Evolutionary conservation across 2,888 invertebrate genomes (phyloP).

Genomic region (Rotaria magnacalcarata): DNA sequence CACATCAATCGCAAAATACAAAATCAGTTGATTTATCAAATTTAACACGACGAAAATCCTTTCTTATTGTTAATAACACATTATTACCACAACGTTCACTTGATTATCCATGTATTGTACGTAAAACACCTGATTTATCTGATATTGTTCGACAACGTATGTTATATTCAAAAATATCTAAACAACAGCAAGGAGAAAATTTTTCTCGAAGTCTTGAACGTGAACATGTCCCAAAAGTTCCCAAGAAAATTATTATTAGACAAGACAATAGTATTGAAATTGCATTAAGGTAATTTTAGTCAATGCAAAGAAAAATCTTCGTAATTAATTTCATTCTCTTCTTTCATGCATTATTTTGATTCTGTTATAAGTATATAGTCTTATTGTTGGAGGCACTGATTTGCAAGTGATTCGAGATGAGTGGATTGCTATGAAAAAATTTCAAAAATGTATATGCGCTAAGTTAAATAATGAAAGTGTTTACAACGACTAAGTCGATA

Average conservation of each 20-base stretch:
- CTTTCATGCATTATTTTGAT: too few species aligned
- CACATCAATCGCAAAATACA: not conserved
- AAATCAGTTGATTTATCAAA: slow-evolving; percentile 43
- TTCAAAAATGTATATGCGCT: too few species aligned
- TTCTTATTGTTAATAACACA: slow-evolving; percentile 22
- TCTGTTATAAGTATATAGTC: not conserved
- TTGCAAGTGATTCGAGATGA: too few species aligned
- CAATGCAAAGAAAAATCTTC: not conserved
- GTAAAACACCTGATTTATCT: slow-evolving; percentile 42
- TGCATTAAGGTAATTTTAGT: not conserved
- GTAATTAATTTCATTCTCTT: too few species aligned
- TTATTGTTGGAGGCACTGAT: too few species aligned
- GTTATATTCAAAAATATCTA: slow-evolving; percentile 42
- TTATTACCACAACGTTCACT: slow-evolving; percentile 41
- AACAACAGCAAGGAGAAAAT: slow-evolving; percentile 33
- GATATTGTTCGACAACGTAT: slow-evolving; percentile 45
- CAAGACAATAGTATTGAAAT: slow-evolving; percentile 46
- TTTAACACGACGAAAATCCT: slow-evolving; percentile 34
- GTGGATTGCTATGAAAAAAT: too few species aligned
- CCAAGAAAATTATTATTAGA: slow-evolving; percentile 44
- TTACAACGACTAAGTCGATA: too few species aligned
- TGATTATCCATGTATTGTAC: slow-evolving; percentile 45
- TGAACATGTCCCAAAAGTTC: slow-evolving; percentile 45
- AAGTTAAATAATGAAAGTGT: too few species aligned
- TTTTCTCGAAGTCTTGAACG: slow-evolving; percentile 42